Percentiles rank a stretch among this genome's conserved stretches.
Evolutionary conservation across 2,113 vertebrate genomes (phyloP).

Genomic region (Chloropsis cyanopogon): DNA sequence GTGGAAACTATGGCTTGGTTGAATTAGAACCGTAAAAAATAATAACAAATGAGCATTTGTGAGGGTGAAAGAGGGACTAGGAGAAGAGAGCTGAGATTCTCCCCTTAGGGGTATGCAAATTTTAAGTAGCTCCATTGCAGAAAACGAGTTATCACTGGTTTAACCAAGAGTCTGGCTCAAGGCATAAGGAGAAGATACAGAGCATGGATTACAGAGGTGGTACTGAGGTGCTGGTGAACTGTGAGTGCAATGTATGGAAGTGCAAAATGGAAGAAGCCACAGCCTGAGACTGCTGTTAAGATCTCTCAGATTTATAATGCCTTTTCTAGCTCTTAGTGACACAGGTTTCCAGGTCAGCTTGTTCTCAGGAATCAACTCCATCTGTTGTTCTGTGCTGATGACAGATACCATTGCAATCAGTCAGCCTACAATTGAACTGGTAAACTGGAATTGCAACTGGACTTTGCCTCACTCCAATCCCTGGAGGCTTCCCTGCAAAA

Average conservation of each 20-base stretch:
- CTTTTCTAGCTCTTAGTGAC: not conserved
- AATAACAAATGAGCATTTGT: slow-evolving; percentile 40
- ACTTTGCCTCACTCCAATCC: not conserved
- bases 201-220: not conserved
- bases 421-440: not conserved
- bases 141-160: not conserved
- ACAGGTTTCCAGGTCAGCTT: not conserved
- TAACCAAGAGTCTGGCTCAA: not conserved
- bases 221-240: not conserved
- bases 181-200: not conserved
- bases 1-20: slow-evolving; percentile 65
- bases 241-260: not conserved
- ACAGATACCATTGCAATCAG: not conserved
- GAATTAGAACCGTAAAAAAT: slow-evolving; percentile 69
- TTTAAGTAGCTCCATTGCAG: not conserved
- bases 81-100: not conserved
- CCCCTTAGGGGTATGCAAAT: not conserved
- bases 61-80: not conserved
- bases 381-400: not conserved
- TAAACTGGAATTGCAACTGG: not conserved
- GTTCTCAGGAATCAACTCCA: not conserved
- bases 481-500: not conserved
- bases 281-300: not conserved
- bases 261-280: not conserved
- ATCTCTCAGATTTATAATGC: not conserved